A percentile compares a stretch with the other conserved stretches of the same genome.
phyloP scores from a whole-genome alignment of 2,113 vertebrate species.

The Megalops atlanticus region DNA sequence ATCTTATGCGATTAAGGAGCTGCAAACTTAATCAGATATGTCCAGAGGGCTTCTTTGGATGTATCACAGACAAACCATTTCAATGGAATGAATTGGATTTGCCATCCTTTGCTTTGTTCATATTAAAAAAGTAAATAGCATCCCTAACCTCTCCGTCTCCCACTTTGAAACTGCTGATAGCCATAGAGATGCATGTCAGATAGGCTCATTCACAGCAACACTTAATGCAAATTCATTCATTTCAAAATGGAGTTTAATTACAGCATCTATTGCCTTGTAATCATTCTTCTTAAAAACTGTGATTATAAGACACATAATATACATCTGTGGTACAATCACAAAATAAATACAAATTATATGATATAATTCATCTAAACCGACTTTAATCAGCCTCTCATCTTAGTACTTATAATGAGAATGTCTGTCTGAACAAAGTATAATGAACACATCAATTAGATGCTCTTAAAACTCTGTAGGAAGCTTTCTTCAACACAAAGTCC shows the following conservation, averaged over 20 bases:
- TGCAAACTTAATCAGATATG: background rate
- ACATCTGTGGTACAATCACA: conserved; percentile 6
- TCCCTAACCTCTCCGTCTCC: background rate
- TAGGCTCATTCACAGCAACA: background rate
- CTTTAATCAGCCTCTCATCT: conserved; percentile 19
- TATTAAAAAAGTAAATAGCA: background rate
- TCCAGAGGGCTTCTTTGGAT: background rate
- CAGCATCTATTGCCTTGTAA: conserved; percentile 24
- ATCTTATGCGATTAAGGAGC: background rate
- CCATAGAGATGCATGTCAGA: background rate
- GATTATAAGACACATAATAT: conserved; percentile 22
- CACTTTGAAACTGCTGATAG: background rate
- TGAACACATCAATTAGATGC: conserved; percentile 17
- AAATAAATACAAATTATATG: conserved; percentile 35
- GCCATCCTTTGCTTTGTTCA: background rate
- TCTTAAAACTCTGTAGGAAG: background rate
- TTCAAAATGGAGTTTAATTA: conserved; percentile 25
- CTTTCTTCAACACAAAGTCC: background rate
- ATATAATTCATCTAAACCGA: background rate
- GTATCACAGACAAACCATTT: background rate
- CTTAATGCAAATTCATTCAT: background rate
- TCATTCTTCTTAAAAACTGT: conserved; percentile 16
- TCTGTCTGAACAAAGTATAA: background rate
- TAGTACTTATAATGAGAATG: conserved; percentile 23
- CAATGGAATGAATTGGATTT: background rate